Base-by-base conservation (phyloP, 2,888 invertebrate species). In the Physocephala rufipes region DNA sequence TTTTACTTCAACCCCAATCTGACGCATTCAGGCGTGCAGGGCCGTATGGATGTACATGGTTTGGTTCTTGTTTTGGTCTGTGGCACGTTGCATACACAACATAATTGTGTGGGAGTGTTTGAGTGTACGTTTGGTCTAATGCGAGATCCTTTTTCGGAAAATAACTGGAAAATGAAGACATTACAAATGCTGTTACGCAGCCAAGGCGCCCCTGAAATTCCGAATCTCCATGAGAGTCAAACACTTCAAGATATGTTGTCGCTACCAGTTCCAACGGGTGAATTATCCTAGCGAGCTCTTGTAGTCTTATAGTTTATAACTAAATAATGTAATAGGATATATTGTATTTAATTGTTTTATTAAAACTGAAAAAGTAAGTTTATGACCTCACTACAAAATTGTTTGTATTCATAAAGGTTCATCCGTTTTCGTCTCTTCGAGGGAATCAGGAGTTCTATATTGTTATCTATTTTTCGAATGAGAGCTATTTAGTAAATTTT, bases 141-240 rank as follows among this genome's bases (percentile, higher is more conserved):
- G 26, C 87, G 89, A 73, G 91, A 92, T 81, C 91, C 91, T 0
- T 87, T 85, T 65, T 82, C 86, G 36, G 86, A 88, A n/a, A 90
- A 91, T 79, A 91, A 90, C 79, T 92, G 90, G 90, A 91, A 91
- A 83, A 88, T 91, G 26, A 91, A 91, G 80, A 88, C 86, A n/a
- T 87, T 88, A 12, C 86, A 89, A 76, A 79, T 89, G 26, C 79
- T 86, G 73, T 80, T 89, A 53, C 83, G 84, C 62, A 87, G 87
- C 76, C 78, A 79, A 47, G 74, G 74, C 28, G 77, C 79, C 1
- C 78, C 81, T 0, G 63, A 73, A 19, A 43, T 77, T 21, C 84
- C 80, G 1, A 80, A 75, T 7, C 71, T 84, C 5, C 61, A 30
- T 21, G 79, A 76, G 1, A 81, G 85, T 67, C 79, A 81, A 28